phyloP scores from a whole-genome alignment of 2,888 invertebrate species.

The Pyrochroa serraticornis region DNA sequence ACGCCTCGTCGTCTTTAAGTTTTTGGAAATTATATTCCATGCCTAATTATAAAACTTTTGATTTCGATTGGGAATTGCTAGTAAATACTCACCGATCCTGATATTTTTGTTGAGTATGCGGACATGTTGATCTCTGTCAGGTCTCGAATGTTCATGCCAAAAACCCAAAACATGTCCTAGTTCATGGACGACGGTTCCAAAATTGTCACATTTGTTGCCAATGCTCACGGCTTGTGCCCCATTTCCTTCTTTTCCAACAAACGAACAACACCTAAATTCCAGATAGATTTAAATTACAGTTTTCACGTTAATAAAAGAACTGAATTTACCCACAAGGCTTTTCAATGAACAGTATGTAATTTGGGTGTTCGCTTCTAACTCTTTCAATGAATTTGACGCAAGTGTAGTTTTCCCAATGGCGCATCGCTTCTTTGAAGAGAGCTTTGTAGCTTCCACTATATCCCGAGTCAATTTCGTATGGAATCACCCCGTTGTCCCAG shows the following conservation, averaged over 20 bases:
- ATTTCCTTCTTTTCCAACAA: constrained; percentile 95
- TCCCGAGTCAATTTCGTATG: constrained; percentile 95
- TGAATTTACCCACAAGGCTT: constrained; percentile 85
- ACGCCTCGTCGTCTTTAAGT: constrained; percentile 91
- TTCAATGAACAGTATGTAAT: constrained; percentile 95
- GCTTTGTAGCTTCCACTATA: constrained; percentile 95
- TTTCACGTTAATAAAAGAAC: background rate
- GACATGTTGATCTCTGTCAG: constrained; percentile 93
- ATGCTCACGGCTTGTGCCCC: constrained; percentile 95
- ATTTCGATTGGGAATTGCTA: background rate
- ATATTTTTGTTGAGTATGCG: constrained; percentile 95
- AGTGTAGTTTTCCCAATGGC: constrained; percentile 98
- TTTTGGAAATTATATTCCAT: constrained; percentile 99
- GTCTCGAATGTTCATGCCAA: constrained; percentile 98
- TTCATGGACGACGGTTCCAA: constrained; percentile 98
- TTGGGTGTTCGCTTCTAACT: constrained; percentile 80
- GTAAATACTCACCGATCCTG: constrained; percentile 76
- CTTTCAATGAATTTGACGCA: constrained; percentile 96
- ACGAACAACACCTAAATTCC: constrained; percentile 88
- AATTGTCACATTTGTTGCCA: constrained; percentile 98
- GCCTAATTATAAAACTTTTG: constrained; percentile 63
- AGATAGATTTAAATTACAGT: background rate
- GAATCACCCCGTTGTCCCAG: constrained; percentile 97
- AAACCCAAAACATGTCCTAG: constrained; percentile 96
- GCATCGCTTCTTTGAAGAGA: constrained; percentile 97